phyloP scores from a whole-genome alignment of 2,797 vertebrate species.

The Alauda arvensis region DNA sequence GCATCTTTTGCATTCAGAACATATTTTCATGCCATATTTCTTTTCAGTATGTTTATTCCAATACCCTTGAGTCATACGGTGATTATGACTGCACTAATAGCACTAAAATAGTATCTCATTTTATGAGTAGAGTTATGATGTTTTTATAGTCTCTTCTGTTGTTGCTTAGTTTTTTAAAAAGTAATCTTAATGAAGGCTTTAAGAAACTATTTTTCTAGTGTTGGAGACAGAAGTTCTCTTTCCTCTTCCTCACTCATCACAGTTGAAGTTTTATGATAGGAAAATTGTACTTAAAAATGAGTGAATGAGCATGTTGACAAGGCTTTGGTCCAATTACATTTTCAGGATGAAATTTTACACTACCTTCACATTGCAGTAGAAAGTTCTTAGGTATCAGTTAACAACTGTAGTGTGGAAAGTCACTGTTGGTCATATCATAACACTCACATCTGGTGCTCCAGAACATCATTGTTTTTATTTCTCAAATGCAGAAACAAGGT shows the following conservation, averaged over 20 bases:
- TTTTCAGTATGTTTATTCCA: slow-evolving; percentile 2
- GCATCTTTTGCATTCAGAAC: neutral
- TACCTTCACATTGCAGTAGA: neutral
- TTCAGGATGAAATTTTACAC: neutral
- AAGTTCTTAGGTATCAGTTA: neutral
- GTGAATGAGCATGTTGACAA: neutral
- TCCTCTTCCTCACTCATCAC: neutral
- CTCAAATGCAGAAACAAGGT: neutral
- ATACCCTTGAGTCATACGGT: neutral
- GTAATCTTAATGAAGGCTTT: neutral
- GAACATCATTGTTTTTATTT: neutral
- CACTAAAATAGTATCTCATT: neutral
- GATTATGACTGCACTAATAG: neutral
- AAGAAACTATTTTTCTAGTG: neutral
- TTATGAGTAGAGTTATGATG: neutral
- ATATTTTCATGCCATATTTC: neutral
- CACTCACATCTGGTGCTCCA: neutral
- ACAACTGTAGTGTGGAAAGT: neutral
- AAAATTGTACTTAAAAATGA: neutral
- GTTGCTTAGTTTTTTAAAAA: neutral
- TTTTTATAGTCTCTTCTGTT: neutral
- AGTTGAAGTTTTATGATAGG: neutral
- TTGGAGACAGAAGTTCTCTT: neutral
- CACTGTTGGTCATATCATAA: neutral
- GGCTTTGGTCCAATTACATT: neutral